Evolutionary conservation across 2,888 invertebrate genomes (phyloP).

Genomic region (Eurois occulta): DNA sequence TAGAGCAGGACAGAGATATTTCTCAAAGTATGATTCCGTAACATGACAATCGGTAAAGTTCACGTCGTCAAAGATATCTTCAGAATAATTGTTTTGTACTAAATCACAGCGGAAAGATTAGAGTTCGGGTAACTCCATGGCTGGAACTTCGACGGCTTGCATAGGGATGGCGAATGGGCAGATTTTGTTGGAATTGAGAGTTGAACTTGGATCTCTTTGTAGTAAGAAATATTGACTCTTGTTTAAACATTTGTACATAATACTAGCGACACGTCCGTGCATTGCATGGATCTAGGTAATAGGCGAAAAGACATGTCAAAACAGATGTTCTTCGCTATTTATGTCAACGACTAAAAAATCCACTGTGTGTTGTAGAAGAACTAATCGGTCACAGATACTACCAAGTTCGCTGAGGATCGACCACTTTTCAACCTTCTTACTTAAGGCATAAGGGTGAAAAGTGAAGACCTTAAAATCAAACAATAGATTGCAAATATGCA

Average conservation of each 20-base stretch:
- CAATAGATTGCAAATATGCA: too few relatives aligned
- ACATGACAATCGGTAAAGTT: constrained; percentile 65
- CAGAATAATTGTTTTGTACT: constrained; percentile 68
- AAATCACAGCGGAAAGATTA: constrained; percentile 68
- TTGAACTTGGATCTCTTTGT: neutral
- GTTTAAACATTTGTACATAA: neutral
- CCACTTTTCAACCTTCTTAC: too few relatives aligned
- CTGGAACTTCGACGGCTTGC: constrained; percentile 48
- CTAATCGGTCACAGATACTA: too few relatives aligned
- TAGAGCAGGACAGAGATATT: constrained; percentile 34
- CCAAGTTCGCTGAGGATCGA: too few relatives aligned
- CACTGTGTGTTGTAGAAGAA: neutral
- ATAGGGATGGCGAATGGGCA: constrained; percentile 53
- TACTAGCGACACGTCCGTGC: neutral
- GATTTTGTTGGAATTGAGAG: neutral
- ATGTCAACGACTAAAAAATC: neutral
- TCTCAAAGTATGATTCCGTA: constrained; percentile 44
- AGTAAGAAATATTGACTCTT: neutral
- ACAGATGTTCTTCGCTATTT: neutral
- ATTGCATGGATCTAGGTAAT: neutral
- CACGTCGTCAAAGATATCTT: constrained; percentile 64
- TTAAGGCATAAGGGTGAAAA: too few relatives aligned
- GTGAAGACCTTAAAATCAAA: too few relatives aligned
- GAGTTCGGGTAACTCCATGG: constrained; percentile 62
- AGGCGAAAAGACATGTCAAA: neutral